Conservation (phyloP, 2,888 invertebrate species). For the Caenorhabditis angaria region DNA sequence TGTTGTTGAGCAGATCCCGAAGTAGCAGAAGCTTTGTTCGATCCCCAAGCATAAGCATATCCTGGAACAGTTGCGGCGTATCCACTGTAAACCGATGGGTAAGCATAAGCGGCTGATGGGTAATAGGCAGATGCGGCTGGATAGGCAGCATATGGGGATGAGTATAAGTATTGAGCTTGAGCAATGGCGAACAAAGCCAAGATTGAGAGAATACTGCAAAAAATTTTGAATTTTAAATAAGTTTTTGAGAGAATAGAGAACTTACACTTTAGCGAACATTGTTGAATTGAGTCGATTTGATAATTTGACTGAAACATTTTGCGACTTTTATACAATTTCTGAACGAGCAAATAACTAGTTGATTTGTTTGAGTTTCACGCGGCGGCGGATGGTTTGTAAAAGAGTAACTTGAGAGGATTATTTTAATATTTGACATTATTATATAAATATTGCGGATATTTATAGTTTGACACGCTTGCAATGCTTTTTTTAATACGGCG, state of each 20-base stretch:
- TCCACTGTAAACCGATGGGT: background rate
- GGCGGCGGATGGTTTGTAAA: too few species aligned
- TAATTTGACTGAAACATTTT: background rate
- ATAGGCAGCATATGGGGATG: background rate
- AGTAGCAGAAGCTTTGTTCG: background rate
- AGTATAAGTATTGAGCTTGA: background rate
- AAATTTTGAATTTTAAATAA: background rate
- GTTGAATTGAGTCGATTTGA: background rate
- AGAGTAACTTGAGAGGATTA: too few species aligned
- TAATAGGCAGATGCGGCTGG: background rate
- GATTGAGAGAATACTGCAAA: background rate
- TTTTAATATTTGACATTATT: too few species aligned
- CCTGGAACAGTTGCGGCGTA: too few species aligned
- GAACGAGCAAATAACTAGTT: background rate
- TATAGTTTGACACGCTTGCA: too few species aligned
- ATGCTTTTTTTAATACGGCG: too few species aligned
- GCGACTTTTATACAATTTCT: constrained; percentile 2
- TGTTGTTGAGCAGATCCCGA: background rate
- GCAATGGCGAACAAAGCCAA: background rate
- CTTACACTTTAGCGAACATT: background rate
- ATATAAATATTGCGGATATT: too few species aligned
- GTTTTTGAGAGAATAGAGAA: background rate
- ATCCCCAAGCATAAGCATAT: constrained; percentile 1
- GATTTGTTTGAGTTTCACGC: background rate
- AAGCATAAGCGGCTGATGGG: background rate